These are phyloP conservation scores for Onthophagus sagittarius DNA, from an alignment of 2,888 invertebrate genomes.

Conservation along the genomic window DNA sequence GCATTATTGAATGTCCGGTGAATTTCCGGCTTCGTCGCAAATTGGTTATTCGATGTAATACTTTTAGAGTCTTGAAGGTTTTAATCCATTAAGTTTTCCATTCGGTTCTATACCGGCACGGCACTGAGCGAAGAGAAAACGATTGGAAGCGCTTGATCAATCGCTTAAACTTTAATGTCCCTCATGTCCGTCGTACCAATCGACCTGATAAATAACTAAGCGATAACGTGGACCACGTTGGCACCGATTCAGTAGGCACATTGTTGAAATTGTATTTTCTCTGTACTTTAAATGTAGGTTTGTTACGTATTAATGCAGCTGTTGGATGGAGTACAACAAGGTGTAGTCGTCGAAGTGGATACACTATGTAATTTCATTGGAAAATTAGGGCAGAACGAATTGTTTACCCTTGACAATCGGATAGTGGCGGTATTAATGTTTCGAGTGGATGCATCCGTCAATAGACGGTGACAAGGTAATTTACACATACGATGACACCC, in stretches of 20 bases:
- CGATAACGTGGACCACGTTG: neutral
- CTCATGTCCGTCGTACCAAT: neutral
- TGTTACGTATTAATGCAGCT: neutral
- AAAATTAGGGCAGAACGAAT: neutral
- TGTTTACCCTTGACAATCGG: neutral
- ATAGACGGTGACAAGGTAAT: neutral
- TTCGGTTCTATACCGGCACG: neutral
- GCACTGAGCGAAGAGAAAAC: neutral
- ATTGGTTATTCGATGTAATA: neutral
- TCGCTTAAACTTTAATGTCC: neutral
- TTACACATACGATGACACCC: neutral
- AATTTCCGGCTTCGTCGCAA: neutral
- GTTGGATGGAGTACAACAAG: neutral
- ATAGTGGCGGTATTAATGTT: neutral
- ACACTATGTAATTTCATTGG: neutral
- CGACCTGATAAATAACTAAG: neutral
- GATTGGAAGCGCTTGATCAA: neutral
- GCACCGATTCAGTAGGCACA: neutral
- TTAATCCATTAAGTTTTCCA: neutral
- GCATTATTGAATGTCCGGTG: slow-evolving; percentile 9
- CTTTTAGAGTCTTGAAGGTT: neutral
- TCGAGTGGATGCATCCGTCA: neutral
- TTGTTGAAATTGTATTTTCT: neutral
- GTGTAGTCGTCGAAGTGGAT: neutral
- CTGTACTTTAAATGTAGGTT: neutral